Evolutionary conservation across 2,113 vertebrate species (phyloP).

Genomic region (Xenus cinereus): DNA sequence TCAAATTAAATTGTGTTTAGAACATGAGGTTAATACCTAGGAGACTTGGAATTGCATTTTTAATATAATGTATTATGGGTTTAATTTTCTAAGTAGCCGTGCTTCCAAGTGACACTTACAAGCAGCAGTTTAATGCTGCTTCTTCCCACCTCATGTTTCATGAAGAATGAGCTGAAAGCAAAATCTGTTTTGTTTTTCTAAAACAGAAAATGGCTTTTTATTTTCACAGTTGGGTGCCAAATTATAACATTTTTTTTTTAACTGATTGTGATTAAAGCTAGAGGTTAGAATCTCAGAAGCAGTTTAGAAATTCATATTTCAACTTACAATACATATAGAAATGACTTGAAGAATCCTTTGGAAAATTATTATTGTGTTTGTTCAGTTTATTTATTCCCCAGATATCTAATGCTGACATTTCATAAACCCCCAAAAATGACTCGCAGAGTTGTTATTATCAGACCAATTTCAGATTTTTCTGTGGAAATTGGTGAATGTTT

Average conservation of each 20-base stretch:
- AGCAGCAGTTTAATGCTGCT: neutral
- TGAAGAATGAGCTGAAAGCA: neutral
- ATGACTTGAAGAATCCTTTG: neutral
- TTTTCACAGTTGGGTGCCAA: neutral
- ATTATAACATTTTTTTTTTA: neutral
- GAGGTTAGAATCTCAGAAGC: neutral
- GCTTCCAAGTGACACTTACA: conserved; percentile 26
- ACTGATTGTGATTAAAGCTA: neutral
- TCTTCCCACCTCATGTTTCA: neutral
- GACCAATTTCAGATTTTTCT: neutral
- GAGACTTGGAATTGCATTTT: conserved; percentile 24
- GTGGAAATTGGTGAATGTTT: neutral
- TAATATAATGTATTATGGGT: conserved; percentile 16
- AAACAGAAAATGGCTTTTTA: neutral
- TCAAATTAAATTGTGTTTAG: conserved; percentile 44
- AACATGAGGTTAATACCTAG: conserved; percentile 40
- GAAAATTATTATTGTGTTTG: neutral
- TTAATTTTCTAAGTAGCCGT: conserved; percentile 46
- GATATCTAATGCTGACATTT: neutral
- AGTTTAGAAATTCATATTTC: neutral
- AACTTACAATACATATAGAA: neutral
- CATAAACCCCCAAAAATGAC: neutral
- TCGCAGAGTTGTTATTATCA: neutral
- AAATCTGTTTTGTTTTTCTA: neutral
- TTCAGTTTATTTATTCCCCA: neutral